These are phyloP conservation scores for Andrena bicolor DNA, from an alignment of 2,888 invertebrate genomes.

Conservation along the genomic window DNA sequence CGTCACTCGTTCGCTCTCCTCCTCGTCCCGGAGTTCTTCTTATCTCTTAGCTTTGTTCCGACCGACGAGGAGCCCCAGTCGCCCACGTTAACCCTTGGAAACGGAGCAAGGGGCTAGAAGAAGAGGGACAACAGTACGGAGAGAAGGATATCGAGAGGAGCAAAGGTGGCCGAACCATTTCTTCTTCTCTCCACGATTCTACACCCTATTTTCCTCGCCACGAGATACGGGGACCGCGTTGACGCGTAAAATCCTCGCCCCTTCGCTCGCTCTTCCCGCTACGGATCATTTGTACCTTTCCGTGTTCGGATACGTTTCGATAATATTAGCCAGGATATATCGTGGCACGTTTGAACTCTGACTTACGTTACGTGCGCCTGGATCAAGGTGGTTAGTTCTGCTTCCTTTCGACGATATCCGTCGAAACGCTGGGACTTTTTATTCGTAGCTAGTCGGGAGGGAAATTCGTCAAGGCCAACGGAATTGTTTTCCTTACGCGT, in stretches of 20 bases:
- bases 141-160: constrained; percentile 50
- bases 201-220: constrained; percentile 54
- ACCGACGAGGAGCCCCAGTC: constrained; percentile 71
- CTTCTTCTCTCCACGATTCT: constrained; percentile 43
- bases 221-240: constrained; percentile 42
- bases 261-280: not conserved
- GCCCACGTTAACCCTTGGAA: constrained; percentile 73
- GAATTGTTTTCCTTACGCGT: constrained; percentile 37
- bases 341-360: not conserved
- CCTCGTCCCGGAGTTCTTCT: constrained; percentile 61
- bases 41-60: constrained; percentile 74
- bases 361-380: not conserved
- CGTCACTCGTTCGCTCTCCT: constrained; percentile 35
- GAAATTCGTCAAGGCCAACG: constrained; percentile 33
- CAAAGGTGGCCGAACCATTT: constrained; percentile 61
- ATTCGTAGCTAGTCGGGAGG: not conserved
- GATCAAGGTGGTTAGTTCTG: not conserved
- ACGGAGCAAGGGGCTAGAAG: constrained; percentile 35
- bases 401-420: not conserved
- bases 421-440: not conserved
- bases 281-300: constrained; percentile 15
- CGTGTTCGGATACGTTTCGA: not conserved
- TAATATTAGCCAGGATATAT: constrained; percentile 43
- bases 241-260: constrained; percentile 28
- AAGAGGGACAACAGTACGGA: not conserved